Evolutionary conservation across 2,888 invertebrate genomes (phyloP).

Genomic region (Conus canariensis): DNA sequence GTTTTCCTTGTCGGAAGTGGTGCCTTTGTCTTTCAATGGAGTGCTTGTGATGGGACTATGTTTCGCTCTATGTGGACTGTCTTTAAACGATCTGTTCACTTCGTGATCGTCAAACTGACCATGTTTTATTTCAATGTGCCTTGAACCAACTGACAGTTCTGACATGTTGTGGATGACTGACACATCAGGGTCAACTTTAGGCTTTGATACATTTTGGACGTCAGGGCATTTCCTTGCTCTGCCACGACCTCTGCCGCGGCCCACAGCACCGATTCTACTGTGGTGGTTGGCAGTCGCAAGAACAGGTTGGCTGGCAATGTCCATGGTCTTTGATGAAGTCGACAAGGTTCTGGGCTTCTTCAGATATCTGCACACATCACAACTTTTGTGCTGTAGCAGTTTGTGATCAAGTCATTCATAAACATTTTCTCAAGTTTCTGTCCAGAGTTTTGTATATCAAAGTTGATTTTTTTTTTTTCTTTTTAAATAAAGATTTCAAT

Average conservation of each 20-base stretch:
- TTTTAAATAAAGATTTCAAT: too few species aligned
- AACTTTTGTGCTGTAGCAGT: too few species aligned
- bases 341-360: not conserved
- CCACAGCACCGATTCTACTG: not conserved
- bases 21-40: not conserved
- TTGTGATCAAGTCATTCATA: too few species aligned
- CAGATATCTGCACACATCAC: conserved; percentile 4
- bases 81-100: not conserved
- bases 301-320: not conserved
- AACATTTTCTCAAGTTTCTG: too few species aligned
- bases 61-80: not conserved
- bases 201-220: not conserved
- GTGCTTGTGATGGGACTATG: not conserved
- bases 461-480: too few species aligned
- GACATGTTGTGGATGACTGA: not conserved
- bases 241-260: not conserved
- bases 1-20: conserved; percentile 10
- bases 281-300: not conserved
- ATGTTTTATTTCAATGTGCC: not conserved
- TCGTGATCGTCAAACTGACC: not conserved
- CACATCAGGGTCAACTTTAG: not conserved
- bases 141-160: not conserved
- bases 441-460: too few species aligned
- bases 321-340: conserved; percentile 2
- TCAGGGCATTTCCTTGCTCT: not conserved